Evolutionary conservation across 2,888 invertebrate species (phyloP).

Genomic region (Lochmaea crataegi): DNA sequence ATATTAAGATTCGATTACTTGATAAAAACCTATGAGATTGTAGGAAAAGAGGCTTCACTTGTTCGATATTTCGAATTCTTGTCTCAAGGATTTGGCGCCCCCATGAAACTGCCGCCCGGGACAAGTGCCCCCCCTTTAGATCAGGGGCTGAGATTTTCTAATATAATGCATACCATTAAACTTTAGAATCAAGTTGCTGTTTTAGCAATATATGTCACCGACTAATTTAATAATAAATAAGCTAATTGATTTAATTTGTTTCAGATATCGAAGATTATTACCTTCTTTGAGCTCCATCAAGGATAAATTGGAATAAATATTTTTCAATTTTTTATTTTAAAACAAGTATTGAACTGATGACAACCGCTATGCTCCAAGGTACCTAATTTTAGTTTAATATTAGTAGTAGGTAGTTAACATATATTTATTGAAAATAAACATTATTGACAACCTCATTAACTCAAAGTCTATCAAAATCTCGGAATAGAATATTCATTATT

Average conservation of each 20-base stretch:
- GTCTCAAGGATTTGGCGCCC: no score
- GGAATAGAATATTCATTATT: constrained; percentile 27
- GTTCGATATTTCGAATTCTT: no score
- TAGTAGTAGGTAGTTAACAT: constrained; percentile 31
- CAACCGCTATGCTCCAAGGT: constrained; percentile 42
- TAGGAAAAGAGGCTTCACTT: no score
- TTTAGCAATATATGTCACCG: no score
- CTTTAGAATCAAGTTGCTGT: no score
- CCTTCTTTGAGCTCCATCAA: constrained; percentile 23
- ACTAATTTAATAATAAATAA: no score
- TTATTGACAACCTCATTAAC: constrained; percentile 26
- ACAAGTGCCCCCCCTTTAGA: no score
- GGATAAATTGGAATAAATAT: constrained; percentile 32
- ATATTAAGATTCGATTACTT: no score
- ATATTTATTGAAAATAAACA: constrained; percentile 25
- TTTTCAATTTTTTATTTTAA: neutral
- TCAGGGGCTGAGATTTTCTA: no score
- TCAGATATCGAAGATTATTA: constrained; percentile 22
- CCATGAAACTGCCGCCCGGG: no score
- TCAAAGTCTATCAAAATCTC: constrained; percentile 43
- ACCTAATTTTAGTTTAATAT: constrained; percentile 37
- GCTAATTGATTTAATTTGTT: neutral
- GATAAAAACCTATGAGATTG: no score
- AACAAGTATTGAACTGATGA: constrained; percentile 30
- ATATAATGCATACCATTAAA: no score